Percentiles rank a stretch among this genome's conserved stretches.
These are phyloP conservation scores for Nycticryphes semicollaris DNA, from an alignment of 2,113 vertebrate species.

Conservation along the genomic window DNA sequence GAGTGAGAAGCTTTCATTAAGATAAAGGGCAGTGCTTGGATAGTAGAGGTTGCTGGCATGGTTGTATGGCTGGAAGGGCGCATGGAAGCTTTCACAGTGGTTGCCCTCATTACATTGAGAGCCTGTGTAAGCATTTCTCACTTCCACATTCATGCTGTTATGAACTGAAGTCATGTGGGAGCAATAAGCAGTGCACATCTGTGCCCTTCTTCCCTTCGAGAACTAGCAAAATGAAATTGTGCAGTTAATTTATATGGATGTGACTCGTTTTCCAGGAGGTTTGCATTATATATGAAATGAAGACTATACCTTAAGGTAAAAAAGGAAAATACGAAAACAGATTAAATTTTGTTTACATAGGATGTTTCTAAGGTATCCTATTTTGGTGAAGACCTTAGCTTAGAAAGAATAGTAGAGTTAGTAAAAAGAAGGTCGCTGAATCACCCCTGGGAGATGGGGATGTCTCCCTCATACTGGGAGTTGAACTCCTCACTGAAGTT, in stretches of 20 bases:
- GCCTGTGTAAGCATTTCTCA: not conserved
- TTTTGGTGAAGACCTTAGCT: not conserved
- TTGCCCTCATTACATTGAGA: not conserved
- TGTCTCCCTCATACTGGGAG: not conserved
- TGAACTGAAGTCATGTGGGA: not conserved
- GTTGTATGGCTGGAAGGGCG: not conserved
- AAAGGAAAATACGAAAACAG: not conserved
- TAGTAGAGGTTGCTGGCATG: not conserved
- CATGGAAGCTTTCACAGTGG: not conserved
- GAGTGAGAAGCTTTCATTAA: slow-evolving; percentile 34
- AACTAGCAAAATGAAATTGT: not conserved
- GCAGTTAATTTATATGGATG: not conserved
- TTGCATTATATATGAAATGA: not conserved
- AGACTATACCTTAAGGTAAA: not conserved
- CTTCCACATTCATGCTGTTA: not conserved
- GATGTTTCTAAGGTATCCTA: not conserved
- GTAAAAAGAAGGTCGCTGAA: not conserved
- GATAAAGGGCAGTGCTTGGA: not conserved
- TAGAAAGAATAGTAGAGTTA: not conserved
- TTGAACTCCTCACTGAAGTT: not conserved
- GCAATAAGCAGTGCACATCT: not conserved
- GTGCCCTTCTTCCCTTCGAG: not conserved
- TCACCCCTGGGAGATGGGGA: not conserved
- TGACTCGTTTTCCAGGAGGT: not conserved
- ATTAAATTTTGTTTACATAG: not conserved